Conservation (phyloP, 2,113 vertebrate species). For the Kryptolebias marmoratus region DNA sequence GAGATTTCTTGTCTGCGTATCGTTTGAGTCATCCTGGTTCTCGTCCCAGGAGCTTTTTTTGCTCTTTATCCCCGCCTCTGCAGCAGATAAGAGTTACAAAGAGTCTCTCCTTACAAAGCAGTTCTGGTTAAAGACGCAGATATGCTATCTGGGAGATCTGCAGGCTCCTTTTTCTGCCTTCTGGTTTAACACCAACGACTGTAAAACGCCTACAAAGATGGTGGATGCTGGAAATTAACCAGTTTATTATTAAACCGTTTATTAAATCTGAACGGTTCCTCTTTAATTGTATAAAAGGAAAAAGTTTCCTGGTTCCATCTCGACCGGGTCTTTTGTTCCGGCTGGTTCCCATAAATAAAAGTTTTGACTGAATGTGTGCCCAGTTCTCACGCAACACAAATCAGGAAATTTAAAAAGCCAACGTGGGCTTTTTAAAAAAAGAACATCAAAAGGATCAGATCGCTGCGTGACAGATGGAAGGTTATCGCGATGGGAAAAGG, state of each 20-base stretch:
- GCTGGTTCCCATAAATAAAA: constrained; percentile 8
- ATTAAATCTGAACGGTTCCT: constrained; percentile 15
- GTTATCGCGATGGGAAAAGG: constrained; percentile 23
- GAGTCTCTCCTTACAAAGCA: constrained; percentile 23
- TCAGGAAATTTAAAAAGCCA: constrained; percentile 45
- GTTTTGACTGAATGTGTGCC: not conserved
- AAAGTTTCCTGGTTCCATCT: constrained; percentile 11
- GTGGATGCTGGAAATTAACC: not conserved
- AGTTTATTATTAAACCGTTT: constrained; percentile 16
- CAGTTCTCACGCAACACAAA: constrained; percentile 23
- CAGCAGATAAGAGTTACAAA: constrained; percentile 62
- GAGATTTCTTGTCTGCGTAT: constrained; percentile 62
- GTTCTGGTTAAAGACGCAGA: constrained; percentile 51
- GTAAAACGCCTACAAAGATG: constrained; percentile 24
- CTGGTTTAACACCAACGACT: constrained; percentile 14
- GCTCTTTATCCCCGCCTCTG: constrained; percentile 57
- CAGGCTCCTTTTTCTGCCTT: constrained; percentile 11
- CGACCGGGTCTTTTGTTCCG: constrained; percentile 1
- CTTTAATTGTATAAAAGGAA: constrained; percentile 8
- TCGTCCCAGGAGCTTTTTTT: constrained; percentile 34
- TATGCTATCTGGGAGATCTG: constrained; percentile 70
- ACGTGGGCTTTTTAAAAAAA: constrained; percentile 31
- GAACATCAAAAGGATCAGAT: constrained; percentile 41
- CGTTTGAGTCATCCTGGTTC: constrained; percentile 54
- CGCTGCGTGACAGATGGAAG: constrained; percentile 55